phyloP scores from a whole-genome alignment of 2,888 invertebrate genomes.

The Lithophane semibrunnea region DNA sequence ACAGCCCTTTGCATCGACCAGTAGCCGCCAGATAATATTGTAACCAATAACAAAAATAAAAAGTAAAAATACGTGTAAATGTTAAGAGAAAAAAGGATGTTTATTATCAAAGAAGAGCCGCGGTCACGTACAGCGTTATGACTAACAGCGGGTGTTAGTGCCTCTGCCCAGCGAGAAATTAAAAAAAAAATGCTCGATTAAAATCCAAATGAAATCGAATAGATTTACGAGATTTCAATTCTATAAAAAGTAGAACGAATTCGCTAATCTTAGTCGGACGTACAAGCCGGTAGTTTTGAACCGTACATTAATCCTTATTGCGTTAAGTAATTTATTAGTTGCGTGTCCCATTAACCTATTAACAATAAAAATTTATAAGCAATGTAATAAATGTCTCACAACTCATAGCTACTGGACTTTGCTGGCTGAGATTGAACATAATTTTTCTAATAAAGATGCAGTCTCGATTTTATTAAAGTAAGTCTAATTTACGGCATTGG shows the following conservation, averaged over 20 bases:
- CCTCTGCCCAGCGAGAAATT: conserved; percentile 80
- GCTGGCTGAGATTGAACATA: conserved; percentile 57
- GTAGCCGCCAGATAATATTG: conserved; percentile 89
- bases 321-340: conserved; percentile 66
- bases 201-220: conserved; percentile 78
- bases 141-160: conserved; percentile 84
- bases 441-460: conserved; percentile 64
- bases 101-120: conserved; percentile 87
- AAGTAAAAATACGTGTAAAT: conserved; percentile 79
- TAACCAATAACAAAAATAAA: conserved; percentile 88
- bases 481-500: conserved; percentile 46
- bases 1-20: conserved; percentile 86
- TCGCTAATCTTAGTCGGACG: conserved; percentile 70
- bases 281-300: conserved; percentile 54
- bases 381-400: conserved; percentile 67
- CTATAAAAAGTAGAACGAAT: conserved; percentile 74
- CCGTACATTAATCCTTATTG: conserved; percentile 67
- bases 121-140: conserved; percentile 89
- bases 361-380: conserved; percentile 68
- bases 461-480: conserved; percentile 50
- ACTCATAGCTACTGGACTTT: conserved; percentile 68
- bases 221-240: conserved; percentile 72
- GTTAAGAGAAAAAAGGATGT: conserved; percentile 82
- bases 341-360: conserved; percentile 69
- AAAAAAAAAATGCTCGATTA: conserved; percentile 78